These are phyloP conservation scores for Eunapius fragilis DNA, from an alignment of 37 sponge, comb jelly and placozoan species.

Conservation along the genomic window DNA sequence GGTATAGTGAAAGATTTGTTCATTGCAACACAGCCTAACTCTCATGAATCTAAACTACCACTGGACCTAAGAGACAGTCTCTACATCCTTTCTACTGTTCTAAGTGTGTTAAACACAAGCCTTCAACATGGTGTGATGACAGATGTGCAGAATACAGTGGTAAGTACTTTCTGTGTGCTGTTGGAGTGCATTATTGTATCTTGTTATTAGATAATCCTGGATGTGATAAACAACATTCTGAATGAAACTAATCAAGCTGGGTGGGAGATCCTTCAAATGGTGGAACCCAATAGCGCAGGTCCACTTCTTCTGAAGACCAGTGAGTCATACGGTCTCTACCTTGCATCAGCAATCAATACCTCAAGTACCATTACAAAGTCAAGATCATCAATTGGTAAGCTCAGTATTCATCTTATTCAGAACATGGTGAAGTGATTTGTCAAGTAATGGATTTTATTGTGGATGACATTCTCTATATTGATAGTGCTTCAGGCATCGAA, in stretches of 20 bases:
- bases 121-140: not conserved
- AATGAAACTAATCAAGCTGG: not conserved
- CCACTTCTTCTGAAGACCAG: constrained; percentile 7
- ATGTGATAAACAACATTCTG: constrained; percentile 26
- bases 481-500: not conserved
- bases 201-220: not conserved
- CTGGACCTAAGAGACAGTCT: not conserved
- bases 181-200: not conserved
- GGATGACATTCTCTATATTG: not conserved
- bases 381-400: constrained; percentile 11
- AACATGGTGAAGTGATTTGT: not conserved
- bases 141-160: not conserved
- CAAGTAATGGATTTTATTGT: not conserved
- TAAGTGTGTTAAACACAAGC: not conserved
- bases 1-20: not conserved
- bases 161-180: not conserved
- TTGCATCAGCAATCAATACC: constrained; percentile 1
- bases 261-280: constrained; percentile 11
- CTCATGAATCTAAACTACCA: not conserved
- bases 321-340: constrained; percentile 34
- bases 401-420: too few relatives aligned
- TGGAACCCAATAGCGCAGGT: constrained; percentile 1
- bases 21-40: not conserved
- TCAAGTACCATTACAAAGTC: not conserved
- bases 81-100: not conserved